A percentile compares a stretch with the other conserved stretches of the same genome.
Conservation (phyloP, 2,113 vertebrate genomes). For the Perca flavescens region DNA sequence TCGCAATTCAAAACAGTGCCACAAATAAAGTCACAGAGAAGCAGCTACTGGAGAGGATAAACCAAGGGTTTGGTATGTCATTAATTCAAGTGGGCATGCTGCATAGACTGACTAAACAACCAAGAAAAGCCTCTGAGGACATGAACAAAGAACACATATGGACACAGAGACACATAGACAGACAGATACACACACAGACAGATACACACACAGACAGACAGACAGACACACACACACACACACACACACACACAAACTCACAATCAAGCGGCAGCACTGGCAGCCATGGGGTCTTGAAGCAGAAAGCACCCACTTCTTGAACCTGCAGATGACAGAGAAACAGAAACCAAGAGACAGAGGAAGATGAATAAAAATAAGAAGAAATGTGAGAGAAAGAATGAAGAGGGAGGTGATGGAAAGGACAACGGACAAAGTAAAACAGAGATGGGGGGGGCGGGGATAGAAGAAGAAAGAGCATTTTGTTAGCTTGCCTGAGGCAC, state of each 20-base stretch:
- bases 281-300: conserved; percentile 64
- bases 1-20: conserved; percentile 6
- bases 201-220: no score
- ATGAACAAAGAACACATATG: conserved; percentile 19
- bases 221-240: no score
- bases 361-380: background rate
- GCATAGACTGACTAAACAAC: conserved; percentile 15
- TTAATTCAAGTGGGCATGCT: conserved; percentile 8
- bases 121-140: background rate
- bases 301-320: conserved; percentile 45
- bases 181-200: background rate
- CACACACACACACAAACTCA: conserved; percentile 33
- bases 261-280: conserved; percentile 61
- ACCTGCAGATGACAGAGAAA: conserved; percentile 45
- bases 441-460: conserved; percentile 7
- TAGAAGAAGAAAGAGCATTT: conserved; percentile 22
- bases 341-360: conserved; percentile 18
- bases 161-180: conserved; percentile 23
- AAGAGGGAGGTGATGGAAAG: background rate
- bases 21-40: conserved; percentile 6
- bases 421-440: conserved; percentile 10
- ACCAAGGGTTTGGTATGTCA: background rate
- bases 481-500: conserved; percentile 40
- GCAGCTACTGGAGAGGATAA: background rate
- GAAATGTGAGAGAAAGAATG: background rate